Conservation (phyloP, 2,797 vertebrate genomes). For the Sebastes paucispinis region DNA sequence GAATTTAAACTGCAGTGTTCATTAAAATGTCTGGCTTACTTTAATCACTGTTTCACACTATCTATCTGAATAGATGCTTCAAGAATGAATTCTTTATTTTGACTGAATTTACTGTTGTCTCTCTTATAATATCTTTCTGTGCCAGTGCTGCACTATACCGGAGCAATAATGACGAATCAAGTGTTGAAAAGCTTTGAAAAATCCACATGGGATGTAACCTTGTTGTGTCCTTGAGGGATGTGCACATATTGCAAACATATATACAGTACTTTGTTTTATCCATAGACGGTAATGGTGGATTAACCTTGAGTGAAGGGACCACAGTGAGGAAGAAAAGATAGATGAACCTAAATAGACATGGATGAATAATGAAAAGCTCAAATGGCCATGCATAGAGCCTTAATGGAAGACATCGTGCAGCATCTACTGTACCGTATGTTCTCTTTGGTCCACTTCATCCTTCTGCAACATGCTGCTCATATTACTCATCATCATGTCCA, state of each 20-base stretch:
- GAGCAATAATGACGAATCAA: background rate
- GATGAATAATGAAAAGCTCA: conserved; percentile 43
- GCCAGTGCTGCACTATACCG: background rate
- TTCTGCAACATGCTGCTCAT: background rate
- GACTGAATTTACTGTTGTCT: background rate
- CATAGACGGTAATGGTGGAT: background rate
- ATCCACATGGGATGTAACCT: conserved; percentile 31
- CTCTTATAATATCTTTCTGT: background rate
- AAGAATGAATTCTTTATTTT: conserved; percentile 5
- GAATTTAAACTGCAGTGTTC: background rate
- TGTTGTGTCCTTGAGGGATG: conserved; percentile 39
- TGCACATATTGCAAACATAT: background rate
- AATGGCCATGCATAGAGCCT: background rate
- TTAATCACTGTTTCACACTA: background rate
- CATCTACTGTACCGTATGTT: background rate
- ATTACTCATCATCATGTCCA: background rate
- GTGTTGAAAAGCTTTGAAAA: conserved; percentile 8
- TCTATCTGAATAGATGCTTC: background rate
- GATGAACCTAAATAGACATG: conserved; percentile 20
- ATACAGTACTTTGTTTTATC: background rate
- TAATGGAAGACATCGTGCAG: conserved; percentile 13
- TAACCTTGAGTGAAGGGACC: conserved; percentile 9
- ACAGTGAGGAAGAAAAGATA: background rate
- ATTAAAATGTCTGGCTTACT: background rate
- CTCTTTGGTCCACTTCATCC: background rate